Percentiles rank a stretch among this genome's conserved stretches.
phyloP scores from a whole-genome alignment of 1,140 invertebrate genomes.

The Heliconius melpomene region DNA sequence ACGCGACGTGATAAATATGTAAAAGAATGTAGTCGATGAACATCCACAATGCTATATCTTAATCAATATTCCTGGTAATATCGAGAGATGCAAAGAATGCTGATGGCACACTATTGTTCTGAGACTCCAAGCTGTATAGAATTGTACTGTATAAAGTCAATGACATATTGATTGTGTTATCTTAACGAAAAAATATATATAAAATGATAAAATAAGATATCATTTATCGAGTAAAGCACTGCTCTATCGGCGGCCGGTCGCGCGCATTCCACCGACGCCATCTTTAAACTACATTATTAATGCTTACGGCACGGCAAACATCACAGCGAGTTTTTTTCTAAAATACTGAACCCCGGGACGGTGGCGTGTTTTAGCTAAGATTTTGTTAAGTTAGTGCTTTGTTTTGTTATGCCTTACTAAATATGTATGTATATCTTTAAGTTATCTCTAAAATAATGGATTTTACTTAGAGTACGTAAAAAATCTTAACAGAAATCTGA shows the following conservation, averaged over 20 bases:
- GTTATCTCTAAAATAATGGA: too few species aligned
- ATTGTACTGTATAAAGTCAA: not conserved
- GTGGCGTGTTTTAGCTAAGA: not conserved
- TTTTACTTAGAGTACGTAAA: too few species aligned
- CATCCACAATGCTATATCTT: constrained; percentile 36
- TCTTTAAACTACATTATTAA: constrained; percentile 78
- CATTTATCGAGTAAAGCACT: constrained; percentile 43
- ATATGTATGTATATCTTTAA: not conserved
- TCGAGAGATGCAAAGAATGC: constrained; percentile 30
- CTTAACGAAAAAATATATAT: not conserved
- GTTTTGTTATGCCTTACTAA: not conserved
- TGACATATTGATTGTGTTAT: constrained; percentile 13
- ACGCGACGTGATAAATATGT: constrained; percentile 40
- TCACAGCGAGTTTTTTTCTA: constrained; percentile 37
- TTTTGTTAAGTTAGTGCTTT: not conserved
- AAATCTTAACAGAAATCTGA: too few species aligned
- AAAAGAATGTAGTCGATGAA: constrained; percentile 38
- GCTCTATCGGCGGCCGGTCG: constrained; percentile 57
- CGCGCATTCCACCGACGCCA: constrained; percentile 69
- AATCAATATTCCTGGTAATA: constrained; percentile 38
- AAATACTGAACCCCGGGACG: not conserved
- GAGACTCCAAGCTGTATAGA: not conserved
- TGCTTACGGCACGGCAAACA: constrained; percentile 64
- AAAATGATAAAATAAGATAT: constrained; percentile 5
- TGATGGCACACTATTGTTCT: constrained; percentile 21